Evolutionary conservation across 1,140 invertebrate species (phyloP), one percentile per base, ranked within the genome.

Genomic region (Drosophila orosa): DNA sequence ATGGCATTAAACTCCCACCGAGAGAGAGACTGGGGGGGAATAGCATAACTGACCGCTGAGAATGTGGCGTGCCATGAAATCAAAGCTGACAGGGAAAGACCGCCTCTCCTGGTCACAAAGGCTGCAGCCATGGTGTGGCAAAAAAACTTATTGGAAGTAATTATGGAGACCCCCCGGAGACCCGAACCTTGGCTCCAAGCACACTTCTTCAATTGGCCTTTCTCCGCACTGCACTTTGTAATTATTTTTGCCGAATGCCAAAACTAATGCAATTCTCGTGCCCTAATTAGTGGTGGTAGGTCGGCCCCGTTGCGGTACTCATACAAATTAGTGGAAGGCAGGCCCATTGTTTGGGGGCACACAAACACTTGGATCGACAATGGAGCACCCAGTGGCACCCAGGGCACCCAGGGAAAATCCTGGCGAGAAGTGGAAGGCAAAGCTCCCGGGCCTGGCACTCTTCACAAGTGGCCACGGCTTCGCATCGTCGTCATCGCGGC

Each of bases 61-160:
- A 74, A 81, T 73, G 82, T 72, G 66, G 77, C 62, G 74, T 61
- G 25, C 48, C 65, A 62, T 63, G 62, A 80, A 84, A 84, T 83
- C 83, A 87, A 82, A 82, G 82, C 75, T 87, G 82, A 86, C 83
- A 86, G 66, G 59, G 48, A 35, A 87, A 82, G 74, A 67, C 40
- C 24, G 17, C 25, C 24, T 5, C 74, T 13, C n/a, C 24, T 42
- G 65, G 45, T 31, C 65, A 65, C 45, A 33, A 42, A 33, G n/a
- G 55, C 29, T 27, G 13, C n/a, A n/a, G n/a, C n/a, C n/a, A n/a
- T 29, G 40, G 35, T 19, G 61, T 47, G 45, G 24, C 63, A 54
- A 44, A 54, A 44, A 66, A 62, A 68, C 65, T 85, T 87, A 85
- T 85, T 78, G 83, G 69, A 82, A 87, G 65, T 87, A 78, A 85